These are phyloP conservation scores for Petaurus breviceps DNA, from an alignment of 2,113 vertebrate species.

Conservation along the genomic window DNA sequence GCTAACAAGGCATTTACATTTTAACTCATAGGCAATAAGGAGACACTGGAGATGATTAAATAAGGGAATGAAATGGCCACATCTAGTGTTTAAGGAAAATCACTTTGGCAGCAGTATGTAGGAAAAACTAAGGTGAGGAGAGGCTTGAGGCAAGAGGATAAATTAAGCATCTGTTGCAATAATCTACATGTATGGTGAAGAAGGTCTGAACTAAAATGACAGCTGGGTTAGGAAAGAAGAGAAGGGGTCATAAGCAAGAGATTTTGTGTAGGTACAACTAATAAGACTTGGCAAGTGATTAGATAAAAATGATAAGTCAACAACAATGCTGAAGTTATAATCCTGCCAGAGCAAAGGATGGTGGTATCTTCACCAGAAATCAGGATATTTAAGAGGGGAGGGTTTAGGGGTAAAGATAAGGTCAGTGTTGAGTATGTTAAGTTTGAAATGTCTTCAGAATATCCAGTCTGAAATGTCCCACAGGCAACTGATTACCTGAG, in stretches of 20 bases:
- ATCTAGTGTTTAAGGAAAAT: background rate
- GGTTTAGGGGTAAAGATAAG: too few relatives aligned
- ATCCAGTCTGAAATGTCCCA: too few relatives aligned
- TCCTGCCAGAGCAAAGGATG: background rate
- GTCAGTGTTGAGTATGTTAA: too few relatives aligned
- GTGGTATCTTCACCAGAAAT: too few relatives aligned
- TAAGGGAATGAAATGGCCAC: background rate
- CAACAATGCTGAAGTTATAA: background rate
- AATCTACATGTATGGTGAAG: background rate
- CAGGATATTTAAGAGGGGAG: too few relatives aligned
- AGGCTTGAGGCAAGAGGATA: background rate
- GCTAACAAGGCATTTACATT: background rate
- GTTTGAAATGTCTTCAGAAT: too few relatives aligned
- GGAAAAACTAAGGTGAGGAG: background rate
- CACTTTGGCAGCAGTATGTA: background rate
- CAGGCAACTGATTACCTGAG: too few relatives aligned
- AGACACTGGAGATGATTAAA: background rate
- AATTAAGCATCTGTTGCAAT: background rate
- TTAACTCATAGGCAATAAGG: too few relatives aligned
- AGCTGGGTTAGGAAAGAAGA: background rate
- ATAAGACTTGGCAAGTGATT: background rate
- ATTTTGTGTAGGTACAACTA: background rate
- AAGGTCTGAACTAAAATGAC: too few relatives aligned
- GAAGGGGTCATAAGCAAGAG: background rate
- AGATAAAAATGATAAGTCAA: background rate